Evolutionary conservation across 2,797 vertebrate genomes (phyloP).

Genomic region (Euphonia xanthogaster): DNA sequence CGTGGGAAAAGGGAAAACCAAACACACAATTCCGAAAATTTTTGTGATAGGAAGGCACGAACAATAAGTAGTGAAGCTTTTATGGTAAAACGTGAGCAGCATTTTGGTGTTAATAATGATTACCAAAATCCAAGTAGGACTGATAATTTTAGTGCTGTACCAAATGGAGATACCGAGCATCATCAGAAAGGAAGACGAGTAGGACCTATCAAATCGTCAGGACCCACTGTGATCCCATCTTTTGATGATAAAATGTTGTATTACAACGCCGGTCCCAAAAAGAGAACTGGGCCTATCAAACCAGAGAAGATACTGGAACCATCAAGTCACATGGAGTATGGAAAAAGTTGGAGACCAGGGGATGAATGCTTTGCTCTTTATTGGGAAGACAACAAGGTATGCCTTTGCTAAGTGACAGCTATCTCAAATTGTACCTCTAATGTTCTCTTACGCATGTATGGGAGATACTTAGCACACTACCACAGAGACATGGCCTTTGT

Average conservation of each 20-base stretch:
- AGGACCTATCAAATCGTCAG: conserved; percentile 88
- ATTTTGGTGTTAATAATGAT: conserved; percentile 74
- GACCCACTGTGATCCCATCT: conserved; percentile 42
- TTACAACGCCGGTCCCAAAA: conserved; percentile 85
- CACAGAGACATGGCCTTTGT: not conserved
- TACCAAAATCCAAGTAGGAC: conserved; percentile 72
- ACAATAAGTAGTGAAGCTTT: conserved; percentile 78
- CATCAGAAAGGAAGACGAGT: conserved; percentile 82
- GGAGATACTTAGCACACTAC: not conserved
- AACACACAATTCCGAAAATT: conserved; percentile 80
- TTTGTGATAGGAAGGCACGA: conserved; percentile 81
- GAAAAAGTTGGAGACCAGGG: conserved; percentile 88
- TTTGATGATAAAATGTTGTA: conserved; percentile 80
- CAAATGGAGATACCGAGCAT: conserved; percentile 87
- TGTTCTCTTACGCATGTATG: accelerated
- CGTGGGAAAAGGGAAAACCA: conserved; percentile 84
- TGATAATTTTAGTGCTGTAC: conserved; percentile 76
- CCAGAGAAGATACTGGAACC: conserved; percentile 81
- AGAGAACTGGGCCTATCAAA: conserved; percentile 87
- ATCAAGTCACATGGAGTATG: conserved; percentile 67
- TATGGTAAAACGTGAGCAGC: conserved; percentile 78
- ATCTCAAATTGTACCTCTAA: not conserved
- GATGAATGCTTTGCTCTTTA: conserved; percentile 96
- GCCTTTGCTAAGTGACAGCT: not conserved
- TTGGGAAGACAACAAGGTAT: conserved; percentile 99